A percentile compares a stretch with the other conserved stretches of the same genome.
These are phyloP conservation scores for Elephantulus edwardii DNA, from an alignment of 2,113 vertebrate species.

Conservation along the genomic window DNA sequence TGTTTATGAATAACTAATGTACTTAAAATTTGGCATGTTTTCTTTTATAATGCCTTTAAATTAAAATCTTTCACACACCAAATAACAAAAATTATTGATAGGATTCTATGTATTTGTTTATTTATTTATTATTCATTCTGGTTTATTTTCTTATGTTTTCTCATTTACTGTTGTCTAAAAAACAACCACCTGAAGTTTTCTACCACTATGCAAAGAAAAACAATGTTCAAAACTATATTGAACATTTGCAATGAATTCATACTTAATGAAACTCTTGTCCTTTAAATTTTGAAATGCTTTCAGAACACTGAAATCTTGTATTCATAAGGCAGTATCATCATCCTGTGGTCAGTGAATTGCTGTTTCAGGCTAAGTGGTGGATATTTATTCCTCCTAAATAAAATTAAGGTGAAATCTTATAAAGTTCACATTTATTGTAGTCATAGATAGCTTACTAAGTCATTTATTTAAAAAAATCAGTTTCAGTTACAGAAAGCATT, in stretches of 20 bases:
- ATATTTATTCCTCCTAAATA: background rate
- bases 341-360: background rate
- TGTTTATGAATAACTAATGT: background rate
- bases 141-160: background rate
- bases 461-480: background rate
- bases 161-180: background rate
- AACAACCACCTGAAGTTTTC: background rate
- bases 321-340: background rate
- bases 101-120: background rate
- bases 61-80: background rate
- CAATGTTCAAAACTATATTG: background rate
- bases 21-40: background rate
- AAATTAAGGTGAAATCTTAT: background rate
- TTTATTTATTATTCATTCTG: background rate
- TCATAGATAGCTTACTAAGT: background rate
- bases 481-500: slow-evolving; percentile 53
- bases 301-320: background rate
- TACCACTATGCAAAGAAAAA: background rate
- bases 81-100: background rate
- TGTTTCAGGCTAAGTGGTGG: background rate
- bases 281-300: background rate
- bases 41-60: background rate
- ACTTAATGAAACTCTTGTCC: background rate
- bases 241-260: background rate
- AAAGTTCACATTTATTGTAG: slow-evolving; percentile 2